Evolutionary conservation across 1,140 invertebrate species (phyloP).

Genomic region (Drosophila pachea): DNA sequence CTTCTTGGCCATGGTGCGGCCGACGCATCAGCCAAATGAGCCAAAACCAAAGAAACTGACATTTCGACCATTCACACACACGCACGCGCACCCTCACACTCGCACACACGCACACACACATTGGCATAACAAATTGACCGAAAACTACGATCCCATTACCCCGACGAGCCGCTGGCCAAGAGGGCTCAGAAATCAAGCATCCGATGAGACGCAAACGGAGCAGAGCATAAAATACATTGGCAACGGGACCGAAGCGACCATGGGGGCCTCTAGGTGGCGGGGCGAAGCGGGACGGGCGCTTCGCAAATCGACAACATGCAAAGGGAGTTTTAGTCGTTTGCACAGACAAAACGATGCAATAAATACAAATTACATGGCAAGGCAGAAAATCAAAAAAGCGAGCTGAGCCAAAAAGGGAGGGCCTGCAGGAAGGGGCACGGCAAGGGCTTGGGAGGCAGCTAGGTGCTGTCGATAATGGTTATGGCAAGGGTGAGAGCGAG

Average conservation of each 20-base stretch:
- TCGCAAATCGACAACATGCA: slow-evolving; percentile 69
- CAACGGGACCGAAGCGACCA: slow-evolving; percentile 14
- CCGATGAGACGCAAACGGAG: slow-evolving; percentile 42
- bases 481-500: slow-evolving; percentile 46
- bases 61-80: slow-evolving; percentile 58
- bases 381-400: slow-evolving; percentile 56
- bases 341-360: slow-evolving; percentile 77
- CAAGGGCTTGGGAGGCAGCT: slow-evolving; percentile 31
- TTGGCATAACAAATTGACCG: slow-evolving; percentile 73
- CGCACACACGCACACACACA: slow-evolving; percentile 27
- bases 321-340: slow-evolving; percentile 73
- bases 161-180: slow-evolving; percentile 47
- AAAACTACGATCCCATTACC: slow-evolving; percentile 76
- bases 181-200: slow-evolving; percentile 65
- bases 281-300: background rate
- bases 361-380: slow-evolving; percentile 76
- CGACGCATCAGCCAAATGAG: slow-evolving; percentile 63
- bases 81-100: slow-evolving; percentile 19
- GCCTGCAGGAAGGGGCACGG: background rate
- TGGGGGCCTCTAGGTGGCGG: background rate
- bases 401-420: background rate
- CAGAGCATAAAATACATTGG: slow-evolving; percentile 71
- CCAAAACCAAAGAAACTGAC: slow-evolving; percentile 64
- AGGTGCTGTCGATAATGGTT: slow-evolving; percentile 76
- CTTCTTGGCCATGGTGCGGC: slow-evolving; percentile 41